Evolutionary conservation across 2,113 vertebrate species (phyloP).

Genomic region (Ia io): DNA sequence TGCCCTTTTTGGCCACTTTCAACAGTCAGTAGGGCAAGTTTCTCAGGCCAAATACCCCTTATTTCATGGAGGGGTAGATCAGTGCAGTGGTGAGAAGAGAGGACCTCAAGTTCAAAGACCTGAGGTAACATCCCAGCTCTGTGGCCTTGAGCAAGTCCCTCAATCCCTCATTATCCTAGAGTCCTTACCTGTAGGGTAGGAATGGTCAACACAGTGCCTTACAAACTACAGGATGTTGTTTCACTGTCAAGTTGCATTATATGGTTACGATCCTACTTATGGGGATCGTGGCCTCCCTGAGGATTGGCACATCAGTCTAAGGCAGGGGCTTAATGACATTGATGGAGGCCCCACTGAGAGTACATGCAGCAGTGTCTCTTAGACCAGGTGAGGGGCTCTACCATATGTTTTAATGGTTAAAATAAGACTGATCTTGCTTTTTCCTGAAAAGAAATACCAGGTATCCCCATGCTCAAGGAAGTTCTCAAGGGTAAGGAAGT

Average conservation of each 20-base stretch:
- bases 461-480: background rate
- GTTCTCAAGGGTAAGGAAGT: background rate
- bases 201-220: background rate
- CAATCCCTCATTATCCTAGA: background rate
- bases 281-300: background rate
- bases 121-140: background rate
- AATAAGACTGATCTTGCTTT: background rate
- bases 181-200: background rate
- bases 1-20: background rate
- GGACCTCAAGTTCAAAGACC: background rate
- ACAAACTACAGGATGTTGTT: background rate
- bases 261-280: background rate
- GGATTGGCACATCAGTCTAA: background rate
- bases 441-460: background rate
- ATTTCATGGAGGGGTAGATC: background rate
- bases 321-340: background rate
- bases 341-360: background rate
- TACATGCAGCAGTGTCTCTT: background rate
- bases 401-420: background rate
- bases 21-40: background rate
- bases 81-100: background rate
- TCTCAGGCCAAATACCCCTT: background rate
- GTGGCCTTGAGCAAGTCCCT: background rate
- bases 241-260: background rate
- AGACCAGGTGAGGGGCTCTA: background rate